phyloP scores from a whole-genome alignment of 1,140 invertebrate species.

The Hesperophylax magnus region DNA sequence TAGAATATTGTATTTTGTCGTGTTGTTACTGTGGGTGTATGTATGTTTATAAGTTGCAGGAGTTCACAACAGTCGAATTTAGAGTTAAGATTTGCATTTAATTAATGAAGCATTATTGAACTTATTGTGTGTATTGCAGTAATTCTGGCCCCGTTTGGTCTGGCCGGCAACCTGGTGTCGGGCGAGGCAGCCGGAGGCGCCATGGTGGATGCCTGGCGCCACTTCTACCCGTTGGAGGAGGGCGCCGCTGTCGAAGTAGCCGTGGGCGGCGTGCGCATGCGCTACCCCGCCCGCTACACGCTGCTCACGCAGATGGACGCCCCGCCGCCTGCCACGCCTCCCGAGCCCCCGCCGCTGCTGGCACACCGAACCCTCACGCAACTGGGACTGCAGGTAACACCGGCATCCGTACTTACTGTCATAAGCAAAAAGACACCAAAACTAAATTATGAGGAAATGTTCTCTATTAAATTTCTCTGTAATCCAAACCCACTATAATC shows the following conservation, averaged over 20 bases:
- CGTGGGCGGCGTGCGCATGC: conserved; percentile 91
- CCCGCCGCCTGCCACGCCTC: conserved; percentile 58
- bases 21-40: too few relatives aligned
- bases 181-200: conserved; percentile 77
- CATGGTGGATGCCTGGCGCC: conserved; percentile 94
- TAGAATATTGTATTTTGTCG: too few relatives aligned
- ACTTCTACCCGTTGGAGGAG: conserved; percentile 91
- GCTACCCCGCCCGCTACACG: conserved; percentile 94
- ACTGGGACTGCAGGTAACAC: conserved; percentile 48
- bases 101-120: too few relatives aligned
- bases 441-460: too few relatives aligned
- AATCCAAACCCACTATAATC: too few relatives aligned
- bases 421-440: too few relatives aligned
- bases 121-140: conserved; percentile 73
- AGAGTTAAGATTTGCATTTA: too few relatives aligned
- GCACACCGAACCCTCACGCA: conserved; percentile 57
- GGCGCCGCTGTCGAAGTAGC: conserved; percentile 73
- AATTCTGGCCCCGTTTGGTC: conserved; percentile 93
- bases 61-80: too few relatives aligned
- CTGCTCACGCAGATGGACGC: conserved; percentile 89
- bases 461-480: too few relatives aligned
- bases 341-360: conserved; percentile 61
- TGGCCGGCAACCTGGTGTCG: conserved; percentile 91
- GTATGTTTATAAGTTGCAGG: too few relatives aligned
- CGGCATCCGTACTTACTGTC: too few relatives aligned